Base-by-base conservation (phyloP, 2,797 vertebrate genomes). In the Hyperoplus immaculatus region DNA sequence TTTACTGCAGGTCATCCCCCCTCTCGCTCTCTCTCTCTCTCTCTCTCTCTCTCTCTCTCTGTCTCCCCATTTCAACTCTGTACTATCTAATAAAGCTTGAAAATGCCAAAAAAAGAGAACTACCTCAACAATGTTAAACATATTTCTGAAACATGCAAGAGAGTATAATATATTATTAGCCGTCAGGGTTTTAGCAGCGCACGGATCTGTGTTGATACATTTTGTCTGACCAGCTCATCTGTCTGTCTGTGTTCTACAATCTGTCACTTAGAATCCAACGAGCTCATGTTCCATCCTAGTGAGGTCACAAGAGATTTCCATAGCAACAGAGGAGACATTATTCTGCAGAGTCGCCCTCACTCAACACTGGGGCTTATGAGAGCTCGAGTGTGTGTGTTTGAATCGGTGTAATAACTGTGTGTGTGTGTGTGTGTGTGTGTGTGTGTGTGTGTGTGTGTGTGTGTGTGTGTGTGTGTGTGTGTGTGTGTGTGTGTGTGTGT, bases 361-460 rank as follows among this genome's bases (percentile, higher is more conserved):
- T 95, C 93, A 93, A 66, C 93, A 78, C 79, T 12, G 69, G 55
- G 69, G 80, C 87, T 91, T 81, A 91, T 85, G 85, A 92, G 78
- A 85, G 71, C 7, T 7, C 1, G 59, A 64, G 84, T 69, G 78
- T 64, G 80, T 85, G 77, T 85, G 76, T 73, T 29, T 29, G 29
- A 29, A 74, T 84, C 57, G 49, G 54, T 43, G 54, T 57, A 36
- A 39, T 70, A 72, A 72, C 42, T 77, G 76, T 56, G 64, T 79
- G 59, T 7, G 41, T 36, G 56, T 36, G 65, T 79, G 80, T 89
- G 85, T 88, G 82, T 83, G 54, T 81, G 56, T 69, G 74, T 60
- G 51, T 42, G 65, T 8, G 69, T 85, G 68, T 88, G 73, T 82
- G 76, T 80, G 76, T 88, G 83, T 84, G 77, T 60, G 81, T 42